Evolutionary conservation across 2,113 vertebrate genomes (phyloP).

Genomic region (Seriola dumerili): DNA sequence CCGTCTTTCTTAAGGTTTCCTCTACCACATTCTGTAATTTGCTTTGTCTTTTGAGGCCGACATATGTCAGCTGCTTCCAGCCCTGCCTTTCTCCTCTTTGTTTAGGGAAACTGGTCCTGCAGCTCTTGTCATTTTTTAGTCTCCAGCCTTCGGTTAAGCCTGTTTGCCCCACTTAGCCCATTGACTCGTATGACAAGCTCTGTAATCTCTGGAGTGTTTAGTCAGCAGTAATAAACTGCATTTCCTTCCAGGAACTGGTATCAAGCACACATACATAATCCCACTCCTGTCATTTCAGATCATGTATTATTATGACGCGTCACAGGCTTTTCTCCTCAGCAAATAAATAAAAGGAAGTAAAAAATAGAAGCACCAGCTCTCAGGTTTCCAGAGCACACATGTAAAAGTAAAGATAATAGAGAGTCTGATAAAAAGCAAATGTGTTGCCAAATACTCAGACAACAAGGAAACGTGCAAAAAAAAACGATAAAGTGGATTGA

Average conservation of each 20-base stretch:
- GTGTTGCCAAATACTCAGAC: too few species aligned
- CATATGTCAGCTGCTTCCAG: background rate
- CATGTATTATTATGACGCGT: too few species aligned
- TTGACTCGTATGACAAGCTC: conserved; percentile 72
- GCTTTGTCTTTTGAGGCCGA: background rate
- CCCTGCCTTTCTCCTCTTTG: conserved; percentile 56
- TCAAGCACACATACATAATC: background rate
- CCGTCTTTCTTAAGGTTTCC: background rate
- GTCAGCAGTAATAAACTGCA: background rate
- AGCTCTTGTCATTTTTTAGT: conserved; percentile 51
- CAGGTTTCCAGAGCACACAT: too few species aligned
- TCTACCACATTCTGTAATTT: conserved; percentile 24
- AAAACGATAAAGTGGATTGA: too few species aligned
- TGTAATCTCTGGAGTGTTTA: conserved; percentile 19
- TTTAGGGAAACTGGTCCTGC: conserved; percentile 71
- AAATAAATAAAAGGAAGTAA: too few species aligned
- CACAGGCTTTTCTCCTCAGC: too few species aligned
- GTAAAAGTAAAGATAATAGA: too few species aligned
- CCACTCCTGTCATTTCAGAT: too few species aligned
- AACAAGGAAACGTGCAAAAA: too few species aligned
- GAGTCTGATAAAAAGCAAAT: too few species aligned
- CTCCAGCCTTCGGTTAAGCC: conserved; percentile 41
- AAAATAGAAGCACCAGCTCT: too few species aligned
- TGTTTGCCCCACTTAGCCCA: conserved; percentile 21
- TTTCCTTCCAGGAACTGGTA: background rate